Evolutionary conservation across 1,140 invertebrate genomes (phyloP).

Genomic region (Acyrthosiphon pisum): DNA sequence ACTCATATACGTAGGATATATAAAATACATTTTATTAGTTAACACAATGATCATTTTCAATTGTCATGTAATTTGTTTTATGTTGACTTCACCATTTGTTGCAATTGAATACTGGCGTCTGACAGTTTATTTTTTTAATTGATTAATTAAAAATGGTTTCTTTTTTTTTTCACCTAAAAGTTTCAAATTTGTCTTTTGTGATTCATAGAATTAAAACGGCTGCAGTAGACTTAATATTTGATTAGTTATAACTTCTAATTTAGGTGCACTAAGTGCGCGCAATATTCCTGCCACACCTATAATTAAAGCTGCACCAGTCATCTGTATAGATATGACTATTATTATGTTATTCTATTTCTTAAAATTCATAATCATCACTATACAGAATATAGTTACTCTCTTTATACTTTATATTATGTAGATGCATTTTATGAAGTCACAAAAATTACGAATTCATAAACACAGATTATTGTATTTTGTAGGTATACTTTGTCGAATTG

Average conservation of each 20-base stretch:
- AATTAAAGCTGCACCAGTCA: too few relatives aligned
- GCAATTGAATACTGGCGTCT: background rate
- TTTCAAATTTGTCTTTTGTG: background rate
- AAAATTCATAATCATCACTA: too few relatives aligned
- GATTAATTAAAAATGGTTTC: background rate
- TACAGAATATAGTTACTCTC: too few relatives aligned
- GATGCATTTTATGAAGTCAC: too few relatives aligned
- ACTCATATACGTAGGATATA: background rate
- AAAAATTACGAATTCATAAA: background rate
- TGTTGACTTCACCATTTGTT: background rate
- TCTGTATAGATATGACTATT: too few relatives aligned
- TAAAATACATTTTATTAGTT: constrained; percentile 13
- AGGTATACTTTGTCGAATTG: background rate
- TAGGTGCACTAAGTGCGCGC: too few relatives aligned
- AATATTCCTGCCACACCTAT: too few relatives aligned
- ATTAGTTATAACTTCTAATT: too few relatives aligned
- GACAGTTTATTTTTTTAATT: background rate
- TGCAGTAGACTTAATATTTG: too few relatives aligned
- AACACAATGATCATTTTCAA: background rate
- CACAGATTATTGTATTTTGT: background rate
- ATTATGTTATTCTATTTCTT: too few relatives aligned
- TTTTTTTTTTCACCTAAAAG: background rate
- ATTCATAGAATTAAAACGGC: too few relatives aligned
- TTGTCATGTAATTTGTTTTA: background rate
- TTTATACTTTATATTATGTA: too few relatives aligned